phyloP scores from a whole-genome alignment of 2,888 invertebrate species.

The Sphecodes monilicornis region DNA sequence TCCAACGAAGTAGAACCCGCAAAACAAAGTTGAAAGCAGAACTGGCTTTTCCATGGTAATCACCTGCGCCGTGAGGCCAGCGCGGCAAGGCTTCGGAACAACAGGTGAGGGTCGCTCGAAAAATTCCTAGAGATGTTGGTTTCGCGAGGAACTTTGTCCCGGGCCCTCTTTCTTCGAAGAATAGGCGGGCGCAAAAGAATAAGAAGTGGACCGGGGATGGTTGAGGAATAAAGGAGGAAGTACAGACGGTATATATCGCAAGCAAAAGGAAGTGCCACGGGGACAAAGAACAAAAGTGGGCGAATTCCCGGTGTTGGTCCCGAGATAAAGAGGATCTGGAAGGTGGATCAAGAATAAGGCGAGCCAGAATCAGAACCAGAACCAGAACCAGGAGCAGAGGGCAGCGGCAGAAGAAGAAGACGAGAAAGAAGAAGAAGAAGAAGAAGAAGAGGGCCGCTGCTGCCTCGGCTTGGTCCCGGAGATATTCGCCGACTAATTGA shows the following conservation, averaged over 20 bases:
- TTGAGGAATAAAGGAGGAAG: constrained; percentile 70
- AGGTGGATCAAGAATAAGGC: constrained; percentile 50
- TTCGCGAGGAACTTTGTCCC: constrained; percentile 50
- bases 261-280: constrained; percentile 71
- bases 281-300: constrained; percentile 75
- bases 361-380: constrained; percentile 25
- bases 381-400: constrained; percentile 29
- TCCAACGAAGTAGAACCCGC: background rate
- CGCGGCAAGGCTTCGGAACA: constrained; percentile 24
- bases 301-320: constrained; percentile 69
- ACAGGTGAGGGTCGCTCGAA: constrained; percentile 43
- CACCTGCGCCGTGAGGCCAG: background rate
- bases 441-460: constrained; percentile 62
- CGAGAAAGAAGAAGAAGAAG: constrained; percentile 46
- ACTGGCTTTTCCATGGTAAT: background rate
- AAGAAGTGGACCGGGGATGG: constrained; percentile 67
- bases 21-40: background rate
- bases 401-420: constrained; percentile 16
- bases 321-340: constrained; percentile 67
- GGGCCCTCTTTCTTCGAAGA: constrained; percentile 63
- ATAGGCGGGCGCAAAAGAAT: constrained; percentile 67
- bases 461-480: constrained; percentile 68
- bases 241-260: constrained; percentile 59
- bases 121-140: constrained; percentile 23
- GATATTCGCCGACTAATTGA: constrained; percentile 82